Percentiles rank a stretch among this genome's conserved stretches.
Evolutionary conservation across 1,140 invertebrate species (phyloP).

Genomic region (Penaeus chinensis): DNA sequence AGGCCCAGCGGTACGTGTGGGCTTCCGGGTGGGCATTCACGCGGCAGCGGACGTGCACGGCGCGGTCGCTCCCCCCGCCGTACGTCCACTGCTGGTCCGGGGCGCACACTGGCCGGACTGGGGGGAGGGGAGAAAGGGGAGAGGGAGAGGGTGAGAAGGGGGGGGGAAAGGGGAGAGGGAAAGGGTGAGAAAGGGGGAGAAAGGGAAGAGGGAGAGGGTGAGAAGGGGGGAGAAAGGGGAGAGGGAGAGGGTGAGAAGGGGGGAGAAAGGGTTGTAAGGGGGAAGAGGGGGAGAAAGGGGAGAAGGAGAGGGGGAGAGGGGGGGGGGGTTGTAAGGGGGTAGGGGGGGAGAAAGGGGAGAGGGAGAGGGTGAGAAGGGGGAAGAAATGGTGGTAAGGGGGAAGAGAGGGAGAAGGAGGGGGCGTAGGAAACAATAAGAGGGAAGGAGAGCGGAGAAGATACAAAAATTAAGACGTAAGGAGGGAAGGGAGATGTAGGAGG

Average conservation of each 20-base stretch:
- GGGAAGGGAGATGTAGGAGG: too few relatives aligned
- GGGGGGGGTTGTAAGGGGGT: too few relatives aligned
- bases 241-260: constrained; percentile 6
- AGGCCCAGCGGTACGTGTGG: constrained; percentile 48
- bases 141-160: not conserved
- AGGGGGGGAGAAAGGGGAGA: not conserved
- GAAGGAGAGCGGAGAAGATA: too few relatives aligned
- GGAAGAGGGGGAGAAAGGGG: not conserved
- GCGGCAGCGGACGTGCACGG: constrained; percentile 26
- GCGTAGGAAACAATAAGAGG: not conserved
- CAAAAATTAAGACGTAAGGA: too few relatives aligned
- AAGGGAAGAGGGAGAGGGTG: not conserved
- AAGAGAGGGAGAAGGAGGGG: not conserved
- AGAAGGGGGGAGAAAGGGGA: not conserved
- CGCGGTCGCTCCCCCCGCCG: not conserved
- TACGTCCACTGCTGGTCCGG: constrained; percentile 12
- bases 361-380: not conserved
- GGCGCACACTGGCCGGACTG: constrained; percentile 15
- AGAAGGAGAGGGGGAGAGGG: not conserved
- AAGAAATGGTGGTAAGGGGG: not conserved
- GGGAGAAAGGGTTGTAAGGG: not conserved
- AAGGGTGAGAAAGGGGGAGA: not conserved
- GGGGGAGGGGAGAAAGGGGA: not conserved
- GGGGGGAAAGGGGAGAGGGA: not conserved
- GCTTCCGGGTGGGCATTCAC: constrained; percentile 52